Evolutionary conservation across 2,113 vertebrate genomes (phyloP).

Genomic region (Microcebus griseorufus): DNA sequence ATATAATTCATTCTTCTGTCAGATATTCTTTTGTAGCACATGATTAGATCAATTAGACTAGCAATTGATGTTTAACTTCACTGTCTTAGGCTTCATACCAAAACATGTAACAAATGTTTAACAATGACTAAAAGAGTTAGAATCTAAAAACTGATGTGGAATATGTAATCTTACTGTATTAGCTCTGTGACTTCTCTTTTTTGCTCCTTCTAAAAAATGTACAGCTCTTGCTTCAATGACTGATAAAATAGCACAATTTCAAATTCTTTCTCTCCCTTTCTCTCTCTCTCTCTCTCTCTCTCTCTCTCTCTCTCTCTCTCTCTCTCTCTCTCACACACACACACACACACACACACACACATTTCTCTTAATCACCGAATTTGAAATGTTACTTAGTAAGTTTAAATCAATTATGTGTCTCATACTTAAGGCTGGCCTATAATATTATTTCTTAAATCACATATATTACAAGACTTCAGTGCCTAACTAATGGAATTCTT

Average conservation of each 20-base stretch:
- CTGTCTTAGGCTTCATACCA: background rate
- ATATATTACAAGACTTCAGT: conserved; percentile 66
- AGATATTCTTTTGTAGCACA: background rate
- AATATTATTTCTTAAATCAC: conserved; percentile 69
- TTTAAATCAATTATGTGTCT: conserved; percentile 47
- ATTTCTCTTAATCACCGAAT: conserved; percentile 41
- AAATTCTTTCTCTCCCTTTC: background rate
- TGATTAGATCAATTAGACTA: conserved; percentile 9
- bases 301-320: background rate
- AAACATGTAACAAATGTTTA: conserved; percentile 18
- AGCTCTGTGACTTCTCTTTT: background rate
- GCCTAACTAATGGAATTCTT: conserved; percentile 49
- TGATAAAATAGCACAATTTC: background rate
- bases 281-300: background rate
- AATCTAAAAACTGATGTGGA: background rate
- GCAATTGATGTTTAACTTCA: conserved; percentile 10
- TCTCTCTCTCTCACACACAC: background rate
- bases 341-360: background rate
- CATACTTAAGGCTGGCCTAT: conserved; percentile 44
- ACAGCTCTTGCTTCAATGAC: background rate
- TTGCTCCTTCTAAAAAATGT: background rate
- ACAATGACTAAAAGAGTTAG: conserved; percentile 9
- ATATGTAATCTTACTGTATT: background rate
- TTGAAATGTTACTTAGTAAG: conserved; percentile 57
- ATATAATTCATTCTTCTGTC: conserved; percentile 8